Conservation (phyloP, 2,888 invertebrate species). For the Ligdia adustata region DNA sequence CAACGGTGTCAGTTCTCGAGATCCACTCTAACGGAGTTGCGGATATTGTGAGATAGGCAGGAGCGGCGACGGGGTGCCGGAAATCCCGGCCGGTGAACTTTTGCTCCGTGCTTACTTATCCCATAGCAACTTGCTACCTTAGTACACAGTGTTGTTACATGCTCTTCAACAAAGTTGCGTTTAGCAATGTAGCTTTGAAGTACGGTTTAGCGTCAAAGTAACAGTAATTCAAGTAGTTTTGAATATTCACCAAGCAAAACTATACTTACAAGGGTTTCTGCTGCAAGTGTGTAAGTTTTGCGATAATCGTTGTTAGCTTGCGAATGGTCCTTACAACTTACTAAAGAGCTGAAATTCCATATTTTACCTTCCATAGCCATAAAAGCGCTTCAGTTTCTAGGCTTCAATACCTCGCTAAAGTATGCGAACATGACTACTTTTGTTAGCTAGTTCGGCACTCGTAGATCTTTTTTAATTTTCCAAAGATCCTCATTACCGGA, state of each 20-base stretch:
- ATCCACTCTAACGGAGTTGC: constrained; percentile 29
- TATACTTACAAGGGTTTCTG: constrained; percentile 1
- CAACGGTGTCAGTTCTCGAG: constrained; percentile 26
- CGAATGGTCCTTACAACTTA: neutral
- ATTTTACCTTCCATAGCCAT: too few species aligned
- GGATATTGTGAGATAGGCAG: constrained; percentile 33
- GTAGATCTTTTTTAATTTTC: neutral
- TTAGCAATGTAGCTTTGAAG: neutral
- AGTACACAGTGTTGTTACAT: constrained; percentile 4
- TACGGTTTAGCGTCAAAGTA: neutral
- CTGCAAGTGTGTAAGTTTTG: constrained; percentile 5
- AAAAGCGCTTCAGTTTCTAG: too few species aligned
- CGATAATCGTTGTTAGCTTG: constrained; percentile 1
- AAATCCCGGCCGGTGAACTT: constrained; percentile 30
- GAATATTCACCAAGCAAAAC: constrained; percentile 1
- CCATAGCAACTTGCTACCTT: neutral
- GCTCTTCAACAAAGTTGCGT: constrained; percentile 10
- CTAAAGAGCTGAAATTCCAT: too few species aligned
- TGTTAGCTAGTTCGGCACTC: too few species aligned
- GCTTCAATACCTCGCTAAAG: too few species aligned
- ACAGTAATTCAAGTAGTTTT: constrained; percentile 2
- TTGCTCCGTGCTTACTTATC: too few species aligned
- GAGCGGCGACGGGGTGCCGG: constrained; percentile 20
- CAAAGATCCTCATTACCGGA: constrained; percentile 3
- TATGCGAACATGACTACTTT: too few species aligned